phyloP scores from a whole-genome alignment of 2,888 invertebrate genomes.

The Anaspis maculata region DNA sequence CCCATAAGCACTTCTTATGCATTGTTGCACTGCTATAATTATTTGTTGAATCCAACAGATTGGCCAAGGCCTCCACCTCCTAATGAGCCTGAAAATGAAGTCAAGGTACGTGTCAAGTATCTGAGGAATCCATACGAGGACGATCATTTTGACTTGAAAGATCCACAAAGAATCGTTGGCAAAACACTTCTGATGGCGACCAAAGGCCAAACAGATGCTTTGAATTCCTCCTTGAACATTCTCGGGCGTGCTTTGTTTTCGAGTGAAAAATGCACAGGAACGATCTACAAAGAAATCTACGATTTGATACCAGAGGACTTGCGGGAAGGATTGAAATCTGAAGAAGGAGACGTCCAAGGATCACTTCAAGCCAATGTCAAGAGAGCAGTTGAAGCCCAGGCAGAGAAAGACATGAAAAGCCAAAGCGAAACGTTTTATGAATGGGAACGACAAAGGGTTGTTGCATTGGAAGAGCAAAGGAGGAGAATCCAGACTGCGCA shows the following conservation, averaged over 20 bases:
- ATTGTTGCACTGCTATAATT: constrained; percentile 67
- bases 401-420: constrained; percentile 49
- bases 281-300: constrained; percentile 36
- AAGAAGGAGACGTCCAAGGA: too few species aligned
- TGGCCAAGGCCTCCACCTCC: constrained; percentile 40
- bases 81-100: constrained; percentile 42
- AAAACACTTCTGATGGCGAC: constrained; percentile 67
- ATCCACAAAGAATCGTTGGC: constrained; percentile 64
- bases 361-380: constrained; percentile 47
- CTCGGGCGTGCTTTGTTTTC: constrained; percentile 39
- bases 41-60: constrained; percentile 47
- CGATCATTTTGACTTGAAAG: constrained; percentile 80
- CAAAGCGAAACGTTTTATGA: constrained; percentile 51
- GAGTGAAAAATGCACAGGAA: constrained; percentile 28
- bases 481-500: constrained; percentile 43
- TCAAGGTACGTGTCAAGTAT: constrained; percentile 58
- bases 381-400: too few species aligned
- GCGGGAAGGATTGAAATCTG: too few species aligned
- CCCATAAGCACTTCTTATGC: constrained; percentile 60
- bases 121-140: constrained; percentile 78
- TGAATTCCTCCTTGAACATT: constrained; percentile 44
- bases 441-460: constrained; percentile 52
- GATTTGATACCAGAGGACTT: constrained; percentile 39
- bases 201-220: constrained; percentile 41
- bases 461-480: constrained; percentile 52